Evolutionary conservation across 2,113 vertebrate species (phyloP).

Genomic region (Podocnemis expansa): DNA sequence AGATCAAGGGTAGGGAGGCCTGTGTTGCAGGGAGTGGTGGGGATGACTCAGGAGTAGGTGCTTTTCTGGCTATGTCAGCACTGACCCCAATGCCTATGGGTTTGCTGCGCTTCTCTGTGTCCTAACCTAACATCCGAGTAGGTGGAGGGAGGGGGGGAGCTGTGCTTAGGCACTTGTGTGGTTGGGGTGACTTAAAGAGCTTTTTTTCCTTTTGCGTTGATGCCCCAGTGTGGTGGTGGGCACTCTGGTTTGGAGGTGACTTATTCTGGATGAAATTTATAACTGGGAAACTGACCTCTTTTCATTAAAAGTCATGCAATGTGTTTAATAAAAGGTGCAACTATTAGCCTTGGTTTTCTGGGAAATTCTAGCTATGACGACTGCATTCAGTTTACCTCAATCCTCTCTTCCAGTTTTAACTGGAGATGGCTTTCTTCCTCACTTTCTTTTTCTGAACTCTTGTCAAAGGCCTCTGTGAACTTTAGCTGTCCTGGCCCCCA

Average conservation of each 20-base stretch:
- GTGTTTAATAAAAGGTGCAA: neutral
- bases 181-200: too few species aligned
- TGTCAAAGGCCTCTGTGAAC: fast-evolving
- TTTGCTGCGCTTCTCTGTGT: fast-evolving
- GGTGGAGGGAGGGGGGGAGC: neutral
- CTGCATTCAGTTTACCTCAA: neutral
- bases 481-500: neutral
- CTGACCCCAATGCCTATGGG: neutral
- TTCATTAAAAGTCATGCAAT: neutral
- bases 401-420: fast-evolving
- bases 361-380: neutral
- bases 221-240: too few species aligned
- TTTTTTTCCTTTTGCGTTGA: neutral
- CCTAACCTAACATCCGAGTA: fast-evolving
- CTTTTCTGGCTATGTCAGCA: neutral
- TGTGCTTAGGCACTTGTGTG: fast-evolving
- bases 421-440: neutral
- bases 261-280: neutral
- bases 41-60: neutral
- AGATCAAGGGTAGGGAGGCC: neutral
- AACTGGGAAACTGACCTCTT: neutral
- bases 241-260: neutral
- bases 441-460: neutral
- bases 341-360: neutral
- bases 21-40: neutral